Base-by-base conservation (phyloP, 1,140 invertebrate genomes). In the Drosophila azteca region DNA sequence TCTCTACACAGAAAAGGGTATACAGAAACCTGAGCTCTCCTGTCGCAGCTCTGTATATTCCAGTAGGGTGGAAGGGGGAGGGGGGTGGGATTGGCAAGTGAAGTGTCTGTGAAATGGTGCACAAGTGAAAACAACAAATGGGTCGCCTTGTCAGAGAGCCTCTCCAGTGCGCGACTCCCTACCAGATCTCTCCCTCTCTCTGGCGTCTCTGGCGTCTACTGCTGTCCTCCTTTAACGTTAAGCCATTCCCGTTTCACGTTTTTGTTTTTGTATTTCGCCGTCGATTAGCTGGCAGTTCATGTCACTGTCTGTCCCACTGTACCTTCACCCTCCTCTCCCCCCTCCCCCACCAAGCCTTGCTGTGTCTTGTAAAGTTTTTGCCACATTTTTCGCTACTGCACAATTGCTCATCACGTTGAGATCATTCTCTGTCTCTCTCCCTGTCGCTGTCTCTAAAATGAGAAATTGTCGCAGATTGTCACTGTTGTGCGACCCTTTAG, bases 91-190 rank as follows among this genome's bases (percentile, higher is more conserved):
- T 54, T 63, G 24, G 73, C 72, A 76, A 76, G 73, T 68, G 65
- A 75, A 78, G 78, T 84, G 82, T 88, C 79, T 87, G 75, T 73
- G 76, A 79, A 88, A 79, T 83, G 79, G 77, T 83, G 79, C 79
- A 83, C 75, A 87, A 87, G 83, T 87, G 82, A 87, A 87, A 87
- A 89, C 84, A 79, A 79, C 83, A 83, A 87, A 87, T 87, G 79
- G 84, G 83, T 84, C 79, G 83, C 75, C 83, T 88, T 88, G 76
- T 79, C 79, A 53, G 61, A 39, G 72, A 52, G 51, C n/a, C 54
- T 73, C 71, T 58, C 46, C 53, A 17, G 43, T 61, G 66, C 59
- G 66, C 59, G 66, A 48, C 71, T 74, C 48, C 49, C 62, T 35
- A 8, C 8, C 20, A 9, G 1, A 17, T 3, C 17, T 9, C 5